phyloP scores from a whole-genome alignment of 2,113 vertebrate genomes.

The Galeopterus variegatus region DNA sequence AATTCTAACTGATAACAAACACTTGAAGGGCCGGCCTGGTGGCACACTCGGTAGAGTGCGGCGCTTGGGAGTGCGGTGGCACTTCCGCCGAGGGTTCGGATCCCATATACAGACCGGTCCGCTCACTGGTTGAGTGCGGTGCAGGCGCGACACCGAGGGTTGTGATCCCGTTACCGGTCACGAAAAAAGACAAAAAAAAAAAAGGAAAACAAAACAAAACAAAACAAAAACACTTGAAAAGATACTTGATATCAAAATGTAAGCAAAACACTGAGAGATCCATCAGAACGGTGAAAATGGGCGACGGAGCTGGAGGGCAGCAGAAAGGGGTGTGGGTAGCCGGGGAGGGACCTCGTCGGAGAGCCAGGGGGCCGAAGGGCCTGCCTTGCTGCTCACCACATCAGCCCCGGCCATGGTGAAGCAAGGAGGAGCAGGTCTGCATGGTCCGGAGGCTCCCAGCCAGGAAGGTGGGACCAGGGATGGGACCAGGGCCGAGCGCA shows the following conservation, averaged over 20 bases:
- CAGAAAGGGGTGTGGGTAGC: background rate
- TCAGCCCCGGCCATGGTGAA: background rate
- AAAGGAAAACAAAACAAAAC: too few relatives aligned
- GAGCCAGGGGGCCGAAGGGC: background rate
- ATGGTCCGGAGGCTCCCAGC: background rate
- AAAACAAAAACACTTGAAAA: background rate
- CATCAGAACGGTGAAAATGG: background rate
- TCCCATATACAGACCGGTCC: too few relatives aligned
- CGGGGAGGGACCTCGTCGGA: background rate
- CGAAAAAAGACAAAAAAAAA: too few relatives aligned
- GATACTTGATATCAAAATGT: background rate
- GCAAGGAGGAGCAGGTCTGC: background rate
- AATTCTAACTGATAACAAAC: background rate
- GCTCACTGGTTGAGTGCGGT: too few relatives aligned
- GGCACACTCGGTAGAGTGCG: too few relatives aligned
- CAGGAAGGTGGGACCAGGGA: background rate
- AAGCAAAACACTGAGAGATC: background rate
- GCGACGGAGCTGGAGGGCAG: fast-evolving
- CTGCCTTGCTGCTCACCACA: background rate
- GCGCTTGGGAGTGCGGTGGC: too few relatives aligned
- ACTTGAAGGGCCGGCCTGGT: too few relatives aligned
- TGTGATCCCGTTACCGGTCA: too few relatives aligned
- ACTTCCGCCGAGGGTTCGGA: too few relatives aligned
- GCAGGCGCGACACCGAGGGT: too few relatives aligned
- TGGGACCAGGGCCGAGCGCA: too few relatives aligned